Evolutionary conservation across 2,888 invertebrate genomes (phyloP).

Genomic region (Andrena minutula): DNA sequence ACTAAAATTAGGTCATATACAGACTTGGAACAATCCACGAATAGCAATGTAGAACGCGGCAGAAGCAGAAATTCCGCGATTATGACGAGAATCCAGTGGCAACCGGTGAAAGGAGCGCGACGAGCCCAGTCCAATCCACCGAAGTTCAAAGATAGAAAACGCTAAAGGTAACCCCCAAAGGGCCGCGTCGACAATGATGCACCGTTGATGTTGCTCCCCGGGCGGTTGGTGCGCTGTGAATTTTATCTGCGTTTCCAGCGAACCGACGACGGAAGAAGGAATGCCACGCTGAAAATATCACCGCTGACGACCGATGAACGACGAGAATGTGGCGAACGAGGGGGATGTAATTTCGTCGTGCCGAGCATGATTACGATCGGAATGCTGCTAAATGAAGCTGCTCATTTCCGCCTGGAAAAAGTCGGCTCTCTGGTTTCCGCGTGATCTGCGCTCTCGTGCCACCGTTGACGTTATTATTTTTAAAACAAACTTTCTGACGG

Average conservation of each 20-base stretch:
- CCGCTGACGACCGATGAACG: constrained; percentile 21
- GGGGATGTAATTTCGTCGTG: constrained; percentile 34
- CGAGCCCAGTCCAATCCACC: not conserved
- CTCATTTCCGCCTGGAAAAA: not conserved
- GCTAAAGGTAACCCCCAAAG: not conserved
- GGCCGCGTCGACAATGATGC: not conserved
- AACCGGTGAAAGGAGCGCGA: not conserved
- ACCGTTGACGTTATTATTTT: not conserved
- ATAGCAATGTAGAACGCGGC: too few species aligned
- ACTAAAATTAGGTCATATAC: too few species aligned
- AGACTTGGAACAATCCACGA: too few species aligned
- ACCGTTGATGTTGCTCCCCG: not conserved
- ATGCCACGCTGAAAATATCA: constrained; percentile 9
- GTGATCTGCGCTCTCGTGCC: not conserved
- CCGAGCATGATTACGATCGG: constrained; percentile 33
- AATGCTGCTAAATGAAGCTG: constrained; percentile 25
- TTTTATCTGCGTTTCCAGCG: not conserved
- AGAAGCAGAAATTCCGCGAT: not conserved
- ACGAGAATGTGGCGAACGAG: constrained; percentile 18
- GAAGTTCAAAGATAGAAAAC: not conserved
- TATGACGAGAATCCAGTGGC: not conserved
- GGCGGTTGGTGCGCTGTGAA: not conserved
- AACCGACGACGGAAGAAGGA: constrained; percentile 6
- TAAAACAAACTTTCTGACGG: not conserved
- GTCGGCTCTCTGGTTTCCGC: constrained; percentile 3